A percentile compares a stretch with the other conserved stretches of the same genome.
These are phyloP conservation scores for Troilus luridus DNA, from an alignment of 2,888 invertebrate species.

Conservation along the genomic window DNA sequence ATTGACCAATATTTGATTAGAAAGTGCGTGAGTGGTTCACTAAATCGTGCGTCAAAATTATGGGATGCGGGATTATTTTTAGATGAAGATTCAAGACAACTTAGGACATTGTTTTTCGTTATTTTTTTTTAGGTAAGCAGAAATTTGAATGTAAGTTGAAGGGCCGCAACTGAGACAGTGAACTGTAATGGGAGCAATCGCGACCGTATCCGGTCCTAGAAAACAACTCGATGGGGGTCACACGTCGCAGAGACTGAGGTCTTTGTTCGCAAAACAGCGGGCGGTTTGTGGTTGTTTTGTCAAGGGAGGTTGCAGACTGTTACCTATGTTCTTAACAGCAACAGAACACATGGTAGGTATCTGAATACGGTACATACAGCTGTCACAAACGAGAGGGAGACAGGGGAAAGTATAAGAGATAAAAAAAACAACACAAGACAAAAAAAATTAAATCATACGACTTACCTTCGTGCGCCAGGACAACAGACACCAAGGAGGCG, in stretches of 20 bases:
- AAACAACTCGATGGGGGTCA: neutral
- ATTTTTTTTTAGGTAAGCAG: neutral
- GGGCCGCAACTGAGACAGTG: neutral
- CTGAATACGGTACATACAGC: neutral
- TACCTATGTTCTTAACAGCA: neutral
- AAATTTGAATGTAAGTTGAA: neutral
- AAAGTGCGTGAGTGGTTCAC: neutral
- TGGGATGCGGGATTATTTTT: neutral
- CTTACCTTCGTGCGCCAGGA: neutral
- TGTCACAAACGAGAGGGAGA: neutral
- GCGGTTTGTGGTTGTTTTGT: neutral
- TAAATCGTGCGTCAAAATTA: neutral
- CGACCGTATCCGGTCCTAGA: neutral
- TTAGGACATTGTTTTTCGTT: neutral
- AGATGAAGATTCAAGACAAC: neutral
- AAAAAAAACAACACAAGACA: neutral
- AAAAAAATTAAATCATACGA: neutral
- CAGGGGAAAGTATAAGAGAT: neutral
- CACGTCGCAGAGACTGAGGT: neutral
- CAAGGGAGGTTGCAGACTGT: constrained; percentile 44
- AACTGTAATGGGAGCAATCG: neutral
- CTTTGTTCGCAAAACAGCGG: neutral
- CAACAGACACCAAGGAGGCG: neutral
- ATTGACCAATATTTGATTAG: neutral
- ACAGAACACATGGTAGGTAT: neutral